Evolutionary conservation across 2,113 vertebrate species (phyloP).

Genomic region (Hippocampus mohnikei): DNA sequence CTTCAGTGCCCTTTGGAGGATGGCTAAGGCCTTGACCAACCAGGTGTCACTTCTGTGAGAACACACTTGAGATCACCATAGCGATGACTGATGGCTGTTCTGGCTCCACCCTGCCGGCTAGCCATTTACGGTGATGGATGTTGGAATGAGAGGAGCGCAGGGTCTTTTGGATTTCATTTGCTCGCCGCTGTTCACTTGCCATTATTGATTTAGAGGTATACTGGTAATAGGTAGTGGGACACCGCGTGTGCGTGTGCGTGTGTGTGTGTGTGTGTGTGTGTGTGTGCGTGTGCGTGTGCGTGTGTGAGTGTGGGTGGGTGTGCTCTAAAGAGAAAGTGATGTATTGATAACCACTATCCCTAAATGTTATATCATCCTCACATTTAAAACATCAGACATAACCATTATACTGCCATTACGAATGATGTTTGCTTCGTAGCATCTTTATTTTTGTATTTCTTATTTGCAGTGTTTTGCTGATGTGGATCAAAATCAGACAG

Average conservation of each 20-base stretch:
- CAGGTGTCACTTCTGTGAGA: conserved; percentile 45
- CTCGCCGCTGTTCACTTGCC: conserved; percentile 63
- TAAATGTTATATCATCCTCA: not conserved
- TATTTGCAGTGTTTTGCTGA: not conserved
- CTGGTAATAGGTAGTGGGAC: conserved; percentile 32
- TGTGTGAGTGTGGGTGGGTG: conserved; percentile 3
- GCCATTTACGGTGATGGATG: conserved; percentile 63
- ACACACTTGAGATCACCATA: conserved; percentile 39
- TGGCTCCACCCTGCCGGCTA: conserved; percentile 50
- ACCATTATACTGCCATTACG: conserved; percentile 10
- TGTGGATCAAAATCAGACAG: too few relatives aligned
- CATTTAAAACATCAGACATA: not conserved
- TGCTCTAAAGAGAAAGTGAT: conserved; percentile 1
- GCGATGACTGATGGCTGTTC: conserved; percentile 57
- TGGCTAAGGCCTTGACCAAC: conserved; percentile 43
- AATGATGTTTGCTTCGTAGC: not conserved
- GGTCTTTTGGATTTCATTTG: conserved; percentile 70
- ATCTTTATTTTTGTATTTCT: not conserved
- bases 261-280: not conserved
- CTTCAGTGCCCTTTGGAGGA: conserved; percentile 26
- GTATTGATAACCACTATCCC: conserved; percentile 19
- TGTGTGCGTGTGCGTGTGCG: conserved; percentile 13
- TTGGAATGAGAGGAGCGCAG: conserved; percentile 48
- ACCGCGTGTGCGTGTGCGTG: conserved; percentile 14
- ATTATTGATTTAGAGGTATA: conserved; percentile 61